Percentiles rank a stretch among this genome's conserved stretches.
These are phyloP conservation scores for Electrophaes corylata DNA, from an alignment of 2,888 invertebrate species.

Conservation along the genomic window DNA sequence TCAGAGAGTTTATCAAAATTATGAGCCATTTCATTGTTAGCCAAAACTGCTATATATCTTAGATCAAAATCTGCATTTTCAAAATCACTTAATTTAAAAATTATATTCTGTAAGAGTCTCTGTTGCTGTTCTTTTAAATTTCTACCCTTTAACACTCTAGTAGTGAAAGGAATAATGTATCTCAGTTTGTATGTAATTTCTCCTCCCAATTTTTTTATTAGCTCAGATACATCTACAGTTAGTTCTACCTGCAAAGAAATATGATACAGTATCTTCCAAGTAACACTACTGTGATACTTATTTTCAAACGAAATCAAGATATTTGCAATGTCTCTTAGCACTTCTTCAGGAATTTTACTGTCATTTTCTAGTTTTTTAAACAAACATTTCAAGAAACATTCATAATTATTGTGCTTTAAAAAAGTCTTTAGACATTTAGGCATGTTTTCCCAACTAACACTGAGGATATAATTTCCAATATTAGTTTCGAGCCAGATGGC, in stretches of 20 bases:
- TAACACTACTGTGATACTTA: conserved; percentile 48
- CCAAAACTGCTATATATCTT: conserved; percentile 65
- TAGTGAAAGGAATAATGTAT: conserved; percentile 64
- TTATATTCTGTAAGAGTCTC: conserved; percentile 49
- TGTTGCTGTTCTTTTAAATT: conserved; percentile 39
- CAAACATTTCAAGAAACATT: conserved; percentile 55
- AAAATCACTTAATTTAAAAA: conserved; percentile 58
- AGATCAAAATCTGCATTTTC: conserved; percentile 66
- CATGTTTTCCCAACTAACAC: conserved; percentile 52
- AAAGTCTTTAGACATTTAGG: conserved; percentile 50
- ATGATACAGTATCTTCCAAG: conserved; percentile 66
- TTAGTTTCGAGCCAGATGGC: conserved; percentile 60
- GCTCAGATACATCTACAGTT: conserved; percentile 37
- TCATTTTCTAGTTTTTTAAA: conserved; percentile 51
- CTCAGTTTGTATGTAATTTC: conserved; percentile 56
- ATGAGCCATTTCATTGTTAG: conserved; percentile 68
- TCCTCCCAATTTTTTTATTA: conserved; percentile 43
- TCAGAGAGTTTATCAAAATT: conserved; percentile 53
- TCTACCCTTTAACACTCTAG: conserved; percentile 46
- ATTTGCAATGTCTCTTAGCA: conserved; percentile 47
- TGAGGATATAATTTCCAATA: conserved; percentile 51
- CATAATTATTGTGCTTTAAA: conserved; percentile 53
- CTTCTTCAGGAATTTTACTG: conserved; percentile 38
- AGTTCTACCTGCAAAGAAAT: conserved; percentile 54
- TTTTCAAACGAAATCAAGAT: conserved; percentile 51